These are phyloP conservation scores for Coremacera marginata DNA, from an alignment of 2,888 invertebrate genomes.

Conservation along the genomic window DNA sequence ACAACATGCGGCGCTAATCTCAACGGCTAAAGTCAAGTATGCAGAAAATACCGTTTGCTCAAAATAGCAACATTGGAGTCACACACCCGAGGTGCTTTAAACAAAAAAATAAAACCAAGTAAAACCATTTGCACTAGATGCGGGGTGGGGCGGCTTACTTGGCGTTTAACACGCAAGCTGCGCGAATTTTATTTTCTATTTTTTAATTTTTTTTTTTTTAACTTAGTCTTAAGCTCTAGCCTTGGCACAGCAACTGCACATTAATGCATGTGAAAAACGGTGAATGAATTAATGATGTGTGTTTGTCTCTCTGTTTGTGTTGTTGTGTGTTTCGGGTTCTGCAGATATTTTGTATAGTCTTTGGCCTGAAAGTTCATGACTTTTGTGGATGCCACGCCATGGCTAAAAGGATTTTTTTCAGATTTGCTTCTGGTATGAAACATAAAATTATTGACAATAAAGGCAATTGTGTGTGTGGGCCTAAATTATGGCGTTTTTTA, in stretches of 20 bases:
- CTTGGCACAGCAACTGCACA: not conserved
- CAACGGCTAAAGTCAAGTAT: conserved; percentile 29
- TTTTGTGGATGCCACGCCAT: not conserved
- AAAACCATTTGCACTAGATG: not conserved
- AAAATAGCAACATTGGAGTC: not conserved
- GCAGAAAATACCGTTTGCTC: conserved; percentile 35
- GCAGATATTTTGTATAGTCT: not conserved
- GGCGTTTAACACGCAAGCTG: not conserved
- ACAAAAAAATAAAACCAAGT: not conserved
- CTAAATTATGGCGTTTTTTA: no score
- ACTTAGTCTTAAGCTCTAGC: not conserved
- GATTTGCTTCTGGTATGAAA: no score
- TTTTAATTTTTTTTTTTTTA: not conserved
- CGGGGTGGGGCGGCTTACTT: not conserved
- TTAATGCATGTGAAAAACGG: conserved; percentile 25
- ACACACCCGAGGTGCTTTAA: not conserved
- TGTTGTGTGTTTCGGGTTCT: not conserved
- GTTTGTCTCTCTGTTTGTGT: not conserved
- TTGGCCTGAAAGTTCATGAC: not conserved
- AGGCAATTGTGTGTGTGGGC: no score
- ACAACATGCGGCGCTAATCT: conserved; percentile 30
- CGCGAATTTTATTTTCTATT: not conserved
- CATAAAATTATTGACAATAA: no score
- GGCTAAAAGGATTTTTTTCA: not conserved
- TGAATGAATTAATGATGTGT: conserved; percentile 23